Base-by-base conservation (phyloP, 2,797 vertebrate species). In the Phataginus tetradactyla region DNA sequence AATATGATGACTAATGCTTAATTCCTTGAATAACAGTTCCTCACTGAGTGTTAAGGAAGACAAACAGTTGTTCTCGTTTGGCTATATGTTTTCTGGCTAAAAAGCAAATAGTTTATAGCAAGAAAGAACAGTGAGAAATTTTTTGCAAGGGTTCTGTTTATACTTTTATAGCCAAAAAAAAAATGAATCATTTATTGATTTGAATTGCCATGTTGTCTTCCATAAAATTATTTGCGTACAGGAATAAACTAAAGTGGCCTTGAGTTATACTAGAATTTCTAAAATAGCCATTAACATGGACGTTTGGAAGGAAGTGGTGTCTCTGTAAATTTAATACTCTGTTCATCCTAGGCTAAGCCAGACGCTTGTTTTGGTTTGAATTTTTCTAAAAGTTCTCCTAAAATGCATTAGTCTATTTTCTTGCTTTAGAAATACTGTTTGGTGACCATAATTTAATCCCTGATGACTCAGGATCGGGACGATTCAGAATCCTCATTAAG, bases 391-490 rank as follows among this genome's bases (percentile, higher is more conserved):
- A 94, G 61, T 66, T 88, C 27, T 75, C 89, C 51, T 42, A 85
- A 81, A 95, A 57, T 57, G 14, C 29, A 84, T 84, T 55, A 8
- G 45, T 86, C 29, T 81, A 80, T 77, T 97, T 96, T 94, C 68
- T 95, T 64, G 63, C 59, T 81, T 93, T 95, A 87, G 61, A 96
- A 97, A 77, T 69, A 92, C 10, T 96, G 57, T 72, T 86, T 61
- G 86, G 51, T 34, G 59, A 94, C 63, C 34, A 86, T 81, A 93
- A 94, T 91, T 94, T 96, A 96, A 96, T 95, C 57, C 66, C 63
- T 21, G 42, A 37, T 97, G 97, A 97, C 96, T 97, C 95, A 96
- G 87, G 39, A 85, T 88, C 34, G 53, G 39, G 49, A 85, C 95
- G 96, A 97, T 90, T 97, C 92, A 90, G 94, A 95, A 64, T 63